phyloP scores from a whole-genome alignment of 2,888 invertebrate genomes.

The Epirrhoe alternata region DNA sequence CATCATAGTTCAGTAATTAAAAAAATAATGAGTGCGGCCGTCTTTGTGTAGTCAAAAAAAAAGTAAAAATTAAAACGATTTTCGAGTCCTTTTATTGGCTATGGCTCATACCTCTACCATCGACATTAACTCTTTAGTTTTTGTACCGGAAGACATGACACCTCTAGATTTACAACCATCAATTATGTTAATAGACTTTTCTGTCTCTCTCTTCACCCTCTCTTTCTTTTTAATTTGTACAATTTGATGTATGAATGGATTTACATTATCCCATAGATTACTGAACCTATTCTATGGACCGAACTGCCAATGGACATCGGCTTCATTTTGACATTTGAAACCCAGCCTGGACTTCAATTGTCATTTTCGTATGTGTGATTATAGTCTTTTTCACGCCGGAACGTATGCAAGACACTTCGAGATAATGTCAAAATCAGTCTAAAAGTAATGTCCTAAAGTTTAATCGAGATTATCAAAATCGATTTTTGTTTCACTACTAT shows the following conservation, averaged over 20 bases:
- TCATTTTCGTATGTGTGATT: too few species aligned
- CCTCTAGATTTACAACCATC: conserved; percentile 72
- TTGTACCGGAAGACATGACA: conserved; percentile 75
- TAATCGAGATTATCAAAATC: too few species aligned
- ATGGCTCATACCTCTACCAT: conserved; percentile 49
- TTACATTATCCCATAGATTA: neutral
- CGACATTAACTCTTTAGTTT: conserved; percentile 55
- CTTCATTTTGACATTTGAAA: too few species aligned
- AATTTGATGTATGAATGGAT: conserved; percentile 12
- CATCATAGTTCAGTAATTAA: conserved; percentile 55
- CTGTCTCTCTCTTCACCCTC: conserved; percentile 31
- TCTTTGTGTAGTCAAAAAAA: conserved; percentile 35
- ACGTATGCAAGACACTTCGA: too few species aligned
- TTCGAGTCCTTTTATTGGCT: conserved; percentile 43
- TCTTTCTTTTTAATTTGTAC: conserved; percentile 25
- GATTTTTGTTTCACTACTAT: too few species aligned
- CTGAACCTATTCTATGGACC: too few species aligned
- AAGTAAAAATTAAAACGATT: conserved; percentile 39
- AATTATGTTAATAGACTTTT: conserved; percentile 70
- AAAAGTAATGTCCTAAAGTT: too few species aligned
- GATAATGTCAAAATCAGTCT: too few species aligned
- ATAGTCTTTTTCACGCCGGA: too few species aligned
- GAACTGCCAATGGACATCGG: too few species aligned
- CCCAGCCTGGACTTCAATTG: too few species aligned
- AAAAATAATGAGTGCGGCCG: conserved; percentile 53